Evolutionary conservation across 2,888 invertebrate genomes (phyloP), one percentile per base, ranked within the genome.

Genomic region (Drosophila kanekoi): DNA sequence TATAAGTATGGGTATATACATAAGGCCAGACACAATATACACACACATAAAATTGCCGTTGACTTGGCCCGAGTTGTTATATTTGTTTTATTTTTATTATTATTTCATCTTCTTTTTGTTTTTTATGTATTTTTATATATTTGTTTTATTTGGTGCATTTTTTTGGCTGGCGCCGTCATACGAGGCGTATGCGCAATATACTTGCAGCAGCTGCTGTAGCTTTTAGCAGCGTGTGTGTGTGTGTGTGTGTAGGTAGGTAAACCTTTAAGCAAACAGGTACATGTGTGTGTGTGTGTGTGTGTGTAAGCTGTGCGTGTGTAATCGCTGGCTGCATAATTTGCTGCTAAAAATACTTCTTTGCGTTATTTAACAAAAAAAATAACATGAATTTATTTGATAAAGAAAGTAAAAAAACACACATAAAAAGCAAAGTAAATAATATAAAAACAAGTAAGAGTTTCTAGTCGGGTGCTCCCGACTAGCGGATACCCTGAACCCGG

Each of bases 291-390:
- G 53, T 60, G 37, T 52, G 33, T 59, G 38, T 49, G 43, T 47
- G 51, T 63, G 38, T 64, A 33, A 54, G 75, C 65, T 71, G 44
- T 61, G 52, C 59, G 69, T 72, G 52, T 57, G 43, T 69, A 54
- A 48, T 68, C 65, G 72, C 69, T 72, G 69, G 72, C 72, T 70
- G 73, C 64, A 68, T 70, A 70, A 76, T 77, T 82, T 72, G 78
- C 86, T 66, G 49, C 68, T 81, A 79, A 83, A 83, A 83, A 86
- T 79, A 86, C 84, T 86, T 86, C 84, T 79, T 83, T 81, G 57
- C 66, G 35, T 63, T 72, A 62, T 68, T 70, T 28, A 56, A 62
- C 33, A 53, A 37, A 48, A 56, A 52, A 38, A 18, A 18, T 37
- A 43, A 45, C 54, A 33, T 4, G 13, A 35, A 45, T 51, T n/a